Percentiles rank a stretch among this genome's conserved stretches.
These are phyloP conservation scores for Troglohyphantes excavatus DNA, from an alignment of 2,888 invertebrate genomes.

Conservation along the genomic window DNA sequence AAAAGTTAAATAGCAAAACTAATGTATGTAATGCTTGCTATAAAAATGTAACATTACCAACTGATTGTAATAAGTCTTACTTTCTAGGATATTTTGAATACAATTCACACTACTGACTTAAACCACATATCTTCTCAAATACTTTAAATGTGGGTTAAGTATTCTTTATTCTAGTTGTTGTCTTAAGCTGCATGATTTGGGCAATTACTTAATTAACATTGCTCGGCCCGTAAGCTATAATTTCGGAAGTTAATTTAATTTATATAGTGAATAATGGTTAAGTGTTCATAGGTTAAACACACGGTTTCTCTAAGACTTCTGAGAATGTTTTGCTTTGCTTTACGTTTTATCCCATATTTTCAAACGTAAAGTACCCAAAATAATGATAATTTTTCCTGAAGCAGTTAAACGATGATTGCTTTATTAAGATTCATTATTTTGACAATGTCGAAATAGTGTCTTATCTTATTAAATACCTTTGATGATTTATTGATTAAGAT, in stretches of 20 bases:
- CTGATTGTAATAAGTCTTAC: no score
- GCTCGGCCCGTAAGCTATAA: slow-evolving; percentile 28
- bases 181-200: slow-evolving; percentile 1
- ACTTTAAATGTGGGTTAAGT: slow-evolving; percentile 6
- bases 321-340: not conserved
- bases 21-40: no score
- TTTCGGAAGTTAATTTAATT: slow-evolving; percentile 51
- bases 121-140: not conserved
- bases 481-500: not conserved
- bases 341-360: slow-evolving; percentile 2
- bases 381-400: not conserved
- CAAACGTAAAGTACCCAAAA: not conserved
- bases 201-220: slow-evolving; percentile 66
- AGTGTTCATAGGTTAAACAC: not conserved
- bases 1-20: no score
- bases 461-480: not conserved
- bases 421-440: not conserved
- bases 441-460: not conserved
- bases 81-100: no score
- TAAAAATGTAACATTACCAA: no score
- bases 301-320: not conserved
- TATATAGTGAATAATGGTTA: slow-evolving; percentile 42
- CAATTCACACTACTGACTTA: not conserved
- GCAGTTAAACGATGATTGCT: not conserved
- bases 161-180: slow-evolving; percentile 40